These are phyloP conservation scores for Acrocephalus arundinaceus DNA, from an alignment of 2,113 vertebrate genomes.

Conservation along the genomic window DNA sequence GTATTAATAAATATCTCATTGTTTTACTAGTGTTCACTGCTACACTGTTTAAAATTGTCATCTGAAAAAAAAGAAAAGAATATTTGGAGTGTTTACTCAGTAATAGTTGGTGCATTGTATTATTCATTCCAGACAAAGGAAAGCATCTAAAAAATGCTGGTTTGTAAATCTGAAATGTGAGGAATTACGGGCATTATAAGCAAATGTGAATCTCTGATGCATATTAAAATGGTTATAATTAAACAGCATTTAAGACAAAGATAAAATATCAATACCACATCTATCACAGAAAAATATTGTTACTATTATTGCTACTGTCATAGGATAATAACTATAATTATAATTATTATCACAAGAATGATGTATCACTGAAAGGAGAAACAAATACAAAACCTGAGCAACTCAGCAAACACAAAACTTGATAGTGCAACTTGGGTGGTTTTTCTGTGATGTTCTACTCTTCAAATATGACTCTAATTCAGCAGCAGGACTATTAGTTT, in stretches of 20 bases:
- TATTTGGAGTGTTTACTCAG: conserved; percentile 43
- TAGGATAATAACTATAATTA: not conserved
- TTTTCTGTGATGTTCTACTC: not conserved
- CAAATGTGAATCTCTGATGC: not conserved
- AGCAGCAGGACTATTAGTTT: not conserved
- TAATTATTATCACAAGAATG: not conserved
- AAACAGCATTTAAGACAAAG: not conserved
- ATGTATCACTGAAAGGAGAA: not conserved
- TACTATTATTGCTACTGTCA: not conserved
- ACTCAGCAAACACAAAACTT: not conserved
- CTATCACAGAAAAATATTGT: not conserved
- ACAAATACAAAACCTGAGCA: not conserved
- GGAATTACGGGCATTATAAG: conserved; percentile 30
- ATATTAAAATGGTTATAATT: not conserved
- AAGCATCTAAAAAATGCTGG: conserved; percentile 62
- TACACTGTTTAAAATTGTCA: conserved; percentile 61
- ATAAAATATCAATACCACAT: not conserved
- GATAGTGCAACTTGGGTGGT: not conserved
- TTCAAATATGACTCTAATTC: not conserved
- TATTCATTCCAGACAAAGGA: conserved; percentile 41
- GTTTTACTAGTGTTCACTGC: conserved; percentile 11
- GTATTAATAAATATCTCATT: not conserved
- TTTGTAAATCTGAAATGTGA: conserved; percentile 27
- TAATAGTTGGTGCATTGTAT: conserved; percentile 1
- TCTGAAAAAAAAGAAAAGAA: conserved; percentile 11